Evolutionary conservation across 2,797 vertebrate species (phyloP), one percentile per base, ranked within the genome.

Genomic region (Paguma larvata): DNA sequence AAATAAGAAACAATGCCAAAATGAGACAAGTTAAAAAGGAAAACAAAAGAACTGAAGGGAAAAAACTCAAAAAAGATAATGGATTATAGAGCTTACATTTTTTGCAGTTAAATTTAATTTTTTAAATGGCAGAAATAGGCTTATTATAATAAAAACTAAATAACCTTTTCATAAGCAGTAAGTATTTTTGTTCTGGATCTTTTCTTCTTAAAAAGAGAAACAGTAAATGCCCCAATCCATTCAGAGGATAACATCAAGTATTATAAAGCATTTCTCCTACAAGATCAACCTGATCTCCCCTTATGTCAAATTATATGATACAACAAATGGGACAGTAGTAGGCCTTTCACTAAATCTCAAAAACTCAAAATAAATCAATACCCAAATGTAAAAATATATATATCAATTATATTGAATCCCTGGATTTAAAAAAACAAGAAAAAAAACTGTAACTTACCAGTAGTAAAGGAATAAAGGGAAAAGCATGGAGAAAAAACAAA

Each of bases 361-460:
- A 93, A 93, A 32, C 10, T 84, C n/a, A 75, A 95, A 93, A 86
- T 11, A 91, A 67, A 78, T 30, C 18, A 93, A 70, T 72, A 87
- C 14, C 68, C 67, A 53, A 86, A 89, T 59, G 94, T 96, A 27
- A 96, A 96, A 80, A 78, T 78, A 86, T 38, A 75, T 6, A 93
- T 80, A 89, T 95, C 79, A 94, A 94, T 85, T 67, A 92, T 67
- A 77, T 0, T 68, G 32, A 86, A 86, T 94, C 25, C 83, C n/a
- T 83, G 10, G 9, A 96, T 83, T 95, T 84, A 92, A 88, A 80
- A 92, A 91, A 48, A 23, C 67, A 68, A 83, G 98, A 94, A 92
- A 98, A 93, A 94, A 98, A 93, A 84, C 82, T 62, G 85, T 99
- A 99, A 98, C 99, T 99, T 99, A 99, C 99, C 99, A 98, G 97